phyloP scores from a whole-genome alignment of 2,888 invertebrate genomes.

The Branchipolynoe longqiensis region DNA sequence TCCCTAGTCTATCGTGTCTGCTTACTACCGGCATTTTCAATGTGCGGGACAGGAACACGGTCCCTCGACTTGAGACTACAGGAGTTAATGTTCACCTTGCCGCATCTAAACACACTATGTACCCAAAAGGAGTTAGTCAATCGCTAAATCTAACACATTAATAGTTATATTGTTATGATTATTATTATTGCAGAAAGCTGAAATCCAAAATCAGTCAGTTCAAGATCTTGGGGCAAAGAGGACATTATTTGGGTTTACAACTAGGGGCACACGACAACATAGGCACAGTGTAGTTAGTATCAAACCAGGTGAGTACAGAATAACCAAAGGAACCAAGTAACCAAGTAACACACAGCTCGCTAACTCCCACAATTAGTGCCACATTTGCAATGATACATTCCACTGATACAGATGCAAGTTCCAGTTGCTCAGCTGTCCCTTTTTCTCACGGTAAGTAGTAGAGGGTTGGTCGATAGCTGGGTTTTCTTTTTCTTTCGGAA shows the following conservation, averaged over 20 bases:
- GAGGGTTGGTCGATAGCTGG: background rate
- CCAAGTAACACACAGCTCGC: conserved; percentile 11
- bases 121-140: too few species aligned
- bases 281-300: background rate
- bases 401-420: background rate
- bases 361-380: background rate
- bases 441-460: too few species aligned
- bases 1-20: too few species aligned
- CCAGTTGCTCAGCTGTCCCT: background rate
- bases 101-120: too few species aligned
- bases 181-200: too few species aligned
- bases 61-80: too few species aligned
- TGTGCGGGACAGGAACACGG: too few species aligned
- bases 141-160: too few species aligned
- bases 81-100: too few species aligned
- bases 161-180: too few species aligned
- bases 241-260: background rate
- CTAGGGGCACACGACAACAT: conserved; percentile 14
- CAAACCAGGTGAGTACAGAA: background rate
- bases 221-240: background rate
- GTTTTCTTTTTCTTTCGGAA: background rate
- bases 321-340: background rate
- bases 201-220: conserved; percentile 21
- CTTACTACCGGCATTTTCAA: too few species aligned
- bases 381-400: background rate